Base-by-base conservation (phyloP, 2,888 invertebrate species). In the Drosophila mettleri region DNA sequence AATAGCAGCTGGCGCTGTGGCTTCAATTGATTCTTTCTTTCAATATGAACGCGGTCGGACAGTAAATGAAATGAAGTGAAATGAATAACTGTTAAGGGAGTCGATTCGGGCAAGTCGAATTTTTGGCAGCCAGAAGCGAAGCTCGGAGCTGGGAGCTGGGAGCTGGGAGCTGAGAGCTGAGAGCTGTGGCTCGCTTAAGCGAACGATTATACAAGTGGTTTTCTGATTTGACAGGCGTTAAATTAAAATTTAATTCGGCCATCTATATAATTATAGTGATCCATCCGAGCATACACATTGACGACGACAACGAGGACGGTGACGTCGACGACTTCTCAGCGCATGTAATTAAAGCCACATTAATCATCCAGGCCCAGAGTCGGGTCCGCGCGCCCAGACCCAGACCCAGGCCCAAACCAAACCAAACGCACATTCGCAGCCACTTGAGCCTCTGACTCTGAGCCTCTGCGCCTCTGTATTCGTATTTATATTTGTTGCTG, bases 291-390 rank as follows among this genome's bases (percentile, higher is more conserved):
- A 88, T 84, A 86, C 87, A 84, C 85, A 88, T 80, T 80, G 88
- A 83, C 74, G 86, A 67, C 74, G 65, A 71, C 69, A 60, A 67
- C 41, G 65, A 71, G 64, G 67, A 67, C 63, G 71, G 59, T 69
- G 80, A 69, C 60, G 72, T 58, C 69, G 60, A 67, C 69, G 64
- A 82, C 70, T 84, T 76, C 76, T 80, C 86, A 88, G 86, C 90
- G 83, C 89, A 90, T 90, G 90, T 89, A 90, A 90, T 90, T 90
- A 90, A 90, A 89, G 90, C 90, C 91, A 90, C 90, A 90, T 90
- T 90, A 90, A 90, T 90, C 90, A 89, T 84, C 82, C 80, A 80
- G 49, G 38, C 58, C 33, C 51, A 39, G 31, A 24, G 20, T 1
- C 41, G 20, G 36, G 16, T 20, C 45, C 53, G 27, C 22, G 5